Percentiles rank a stretch among this genome's conserved stretches.
Evolutionary conservation across 2,113 vertebrate species (phyloP).

Genomic region (Strigops habroptila): DNA sequence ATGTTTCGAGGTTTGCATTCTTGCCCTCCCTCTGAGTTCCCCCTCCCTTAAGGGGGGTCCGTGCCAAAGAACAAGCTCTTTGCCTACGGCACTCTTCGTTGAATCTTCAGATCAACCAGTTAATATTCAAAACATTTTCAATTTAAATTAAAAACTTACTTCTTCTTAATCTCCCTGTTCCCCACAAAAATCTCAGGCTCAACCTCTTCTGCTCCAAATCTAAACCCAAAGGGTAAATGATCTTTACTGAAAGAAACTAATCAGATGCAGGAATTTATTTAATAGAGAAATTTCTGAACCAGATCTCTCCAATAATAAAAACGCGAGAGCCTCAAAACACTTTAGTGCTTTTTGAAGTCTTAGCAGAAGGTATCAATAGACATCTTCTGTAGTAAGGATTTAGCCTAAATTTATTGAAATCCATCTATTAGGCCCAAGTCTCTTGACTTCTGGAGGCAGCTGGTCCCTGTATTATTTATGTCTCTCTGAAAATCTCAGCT

Average conservation of each 20-base stretch:
- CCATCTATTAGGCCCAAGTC: neutral
- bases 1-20: conserved; percentile 51
- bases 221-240: conserved; percentile 34
- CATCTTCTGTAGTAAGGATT: neutral
- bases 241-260: conserved; percentile 47
- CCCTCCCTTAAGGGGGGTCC: conserved; percentile 1
- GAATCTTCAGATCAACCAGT: conserved; percentile 55
- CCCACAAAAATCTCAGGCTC: conserved; percentile 46
- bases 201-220: conserved; percentile 12
- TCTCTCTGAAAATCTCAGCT: conserved; percentile 5
- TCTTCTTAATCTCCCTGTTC: neutral
- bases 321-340: conserved; percentile 11
- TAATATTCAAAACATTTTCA: conserved; percentile 62
- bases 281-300: conserved; percentile 37
- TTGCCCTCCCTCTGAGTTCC: conserved; percentile 38
- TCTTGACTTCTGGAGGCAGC: conserved; percentile 6
- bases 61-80: conserved; percentile 18
- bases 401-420: conserved; percentile 31
- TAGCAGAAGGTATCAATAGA: conserved; percentile 49
- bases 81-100: neutral
- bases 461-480: neutral
- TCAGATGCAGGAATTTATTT: conserved; percentile 58
- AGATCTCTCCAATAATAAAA: conserved; percentile 23
- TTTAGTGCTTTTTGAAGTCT: conserved; percentile 39
- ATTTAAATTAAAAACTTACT: conserved; percentile 64